Base-by-base conservation (phyloP, 1,140 invertebrate species). In the Drosophila takahashii region DNA sequence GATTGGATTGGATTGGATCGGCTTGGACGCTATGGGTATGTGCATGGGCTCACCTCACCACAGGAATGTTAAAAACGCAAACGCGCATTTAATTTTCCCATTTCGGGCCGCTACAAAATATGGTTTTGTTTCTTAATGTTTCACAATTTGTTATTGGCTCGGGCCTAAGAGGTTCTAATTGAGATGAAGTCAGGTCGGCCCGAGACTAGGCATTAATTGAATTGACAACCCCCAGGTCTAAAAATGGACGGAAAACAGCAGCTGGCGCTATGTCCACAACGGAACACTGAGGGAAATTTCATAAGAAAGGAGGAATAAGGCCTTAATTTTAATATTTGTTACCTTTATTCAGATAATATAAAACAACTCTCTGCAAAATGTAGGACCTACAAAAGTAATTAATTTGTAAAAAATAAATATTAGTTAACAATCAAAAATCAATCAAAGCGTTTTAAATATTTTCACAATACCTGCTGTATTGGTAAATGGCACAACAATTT, bases 151-250 rank as follows among this genome's bases (percentile, higher is more conserved):
- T 85, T 79, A 69, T 65, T 69, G 67, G 84, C 83, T 83, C 83
- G 83, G 79, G 85, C 74, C 74, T 79, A 79, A 87, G 60, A 77
- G 81, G 79, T 84, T 84, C 79, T 83, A 83, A 83, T 83, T 83
- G 80, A 83, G 80, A 70, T 70, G 50, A 39, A 70, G 66, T 32
- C 48, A 37, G 18, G n/a, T 50, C 39, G 41, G 22, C 50, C 67
- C 15, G 37, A 11, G 50, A 34, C 75, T 89, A 79, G 84, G 66
- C 83, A 69, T 87, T 87, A 83, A 87, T 87, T 87, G 83, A 87
- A 87, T 87, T 89, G 83, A 87, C 83, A 87, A 77, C 76, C 80
- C 58, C 52, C 48, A 32, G 37, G 10, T 27, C 32, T 16, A 4
- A 27, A 56, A 18, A 11, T 9, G 10, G 3, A 26, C 34, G 4